Percentiles rank a stretch among this genome's conserved stretches.
Evolutionary conservation across 2,797 vertebrate species (phyloP).

Genomic region (Gephyroberyx darwinii): DNA sequence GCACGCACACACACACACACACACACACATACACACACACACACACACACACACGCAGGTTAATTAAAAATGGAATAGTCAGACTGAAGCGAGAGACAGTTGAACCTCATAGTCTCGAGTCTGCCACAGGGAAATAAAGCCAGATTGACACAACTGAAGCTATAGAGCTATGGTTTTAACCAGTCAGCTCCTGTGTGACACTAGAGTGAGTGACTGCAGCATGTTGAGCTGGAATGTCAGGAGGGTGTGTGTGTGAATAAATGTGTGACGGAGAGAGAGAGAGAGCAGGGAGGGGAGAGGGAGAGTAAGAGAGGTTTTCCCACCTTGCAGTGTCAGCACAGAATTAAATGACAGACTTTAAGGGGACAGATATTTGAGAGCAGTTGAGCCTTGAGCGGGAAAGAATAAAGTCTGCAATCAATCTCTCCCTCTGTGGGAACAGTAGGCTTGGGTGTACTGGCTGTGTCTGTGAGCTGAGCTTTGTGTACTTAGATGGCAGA

Average conservation of each 20-base stretch:
- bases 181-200: constrained; percentile 30
- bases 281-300: constrained; percentile 10
- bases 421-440: constrained; percentile 72
- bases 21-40: background rate
- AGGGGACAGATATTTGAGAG: constrained; percentile 69
- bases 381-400: constrained; percentile 59
- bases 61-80: constrained; percentile 72
- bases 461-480: constrained; percentile 69
- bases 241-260: constrained; percentile 18
- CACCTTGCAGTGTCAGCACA: constrained; percentile 71
- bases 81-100: constrained; percentile 47
- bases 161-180: constrained; percentile 40
- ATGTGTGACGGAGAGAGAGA: constrained; percentile 24
- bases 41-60: background rate
- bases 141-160: constrained; percentile 53
- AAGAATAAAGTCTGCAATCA: constrained; percentile 67
- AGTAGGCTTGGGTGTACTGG: constrained; percentile 44
- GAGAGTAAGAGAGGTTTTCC: constrained; percentile 37
- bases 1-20: constrained; percentile 1
- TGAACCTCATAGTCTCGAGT: constrained; percentile 43
- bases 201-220: constrained; percentile 24
- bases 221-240: constrained; percentile 32
- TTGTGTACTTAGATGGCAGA: constrained; percentile 72
- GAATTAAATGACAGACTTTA: constrained; percentile 68
- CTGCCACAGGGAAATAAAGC: constrained; percentile 50